phyloP scores from a whole-genome alignment of 2,888 invertebrate genomes.

The Petrolisthes cinctipes region DNA sequence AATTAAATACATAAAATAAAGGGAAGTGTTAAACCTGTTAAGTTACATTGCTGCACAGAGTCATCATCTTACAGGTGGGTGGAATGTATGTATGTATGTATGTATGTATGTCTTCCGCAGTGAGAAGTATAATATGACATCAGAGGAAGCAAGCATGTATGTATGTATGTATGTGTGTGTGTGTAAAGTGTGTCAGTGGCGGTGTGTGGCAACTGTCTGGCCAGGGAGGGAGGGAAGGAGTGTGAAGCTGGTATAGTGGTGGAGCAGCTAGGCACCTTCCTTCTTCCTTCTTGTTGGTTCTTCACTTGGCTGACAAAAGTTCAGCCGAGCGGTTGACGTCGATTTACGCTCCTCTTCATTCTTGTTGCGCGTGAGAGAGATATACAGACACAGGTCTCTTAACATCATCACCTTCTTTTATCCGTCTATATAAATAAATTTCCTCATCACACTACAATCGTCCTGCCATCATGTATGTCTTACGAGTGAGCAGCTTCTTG shows the following conservation, averaged over 20 bases:
- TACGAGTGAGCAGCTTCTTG: too few species aligned
- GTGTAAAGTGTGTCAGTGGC: constrained; percentile 36
- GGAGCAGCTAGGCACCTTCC: constrained; percentile 16
- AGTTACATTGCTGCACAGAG: too few species aligned
- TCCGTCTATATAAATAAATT: not conserved
- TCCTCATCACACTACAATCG: too few species aligned
- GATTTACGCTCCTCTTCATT: not conserved
- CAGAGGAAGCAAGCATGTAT: not conserved
- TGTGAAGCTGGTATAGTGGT: not conserved
- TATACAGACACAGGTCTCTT: not conserved
- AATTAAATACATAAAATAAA: too few species aligned
- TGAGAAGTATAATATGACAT: too few species aligned
- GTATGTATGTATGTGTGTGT: not conserved
- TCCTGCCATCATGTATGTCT: too few species aligned
- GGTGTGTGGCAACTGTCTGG: constrained; percentile 12
- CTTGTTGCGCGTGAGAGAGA: constrained; percentile 9
- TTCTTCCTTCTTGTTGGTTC: not conserved
- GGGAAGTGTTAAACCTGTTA: too few species aligned
- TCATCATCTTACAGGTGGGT: too few species aligned
- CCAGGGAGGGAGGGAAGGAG: not conserved
- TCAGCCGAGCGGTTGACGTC: not conserved
- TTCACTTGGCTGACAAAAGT: constrained; percentile 43
- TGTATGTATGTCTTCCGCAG: too few species aligned
- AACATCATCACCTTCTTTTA: not conserved
- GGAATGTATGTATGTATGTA: too few species aligned